These are phyloP conservation scores for Agonopterix arenella DNA, from an alignment of 2,888 invertebrate genomes.

Conservation along the genomic window DNA sequence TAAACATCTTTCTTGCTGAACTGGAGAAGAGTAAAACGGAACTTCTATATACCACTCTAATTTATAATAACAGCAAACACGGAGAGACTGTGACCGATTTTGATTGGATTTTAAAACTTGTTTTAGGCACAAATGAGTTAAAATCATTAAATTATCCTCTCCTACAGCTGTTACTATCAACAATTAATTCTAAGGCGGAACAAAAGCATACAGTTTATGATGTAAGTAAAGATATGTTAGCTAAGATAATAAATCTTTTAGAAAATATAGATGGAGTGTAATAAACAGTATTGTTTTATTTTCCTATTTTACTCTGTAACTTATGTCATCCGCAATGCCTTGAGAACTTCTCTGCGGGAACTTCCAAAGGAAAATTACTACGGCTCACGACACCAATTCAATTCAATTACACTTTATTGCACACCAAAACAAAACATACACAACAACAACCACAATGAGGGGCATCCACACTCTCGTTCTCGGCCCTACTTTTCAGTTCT, in stretches of 20 bases:
- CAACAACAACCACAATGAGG: too few species aligned
- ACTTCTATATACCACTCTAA: slow-evolving; percentile 31
- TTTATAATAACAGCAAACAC: slow-evolving; percentile 32
- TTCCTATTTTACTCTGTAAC: neutral
- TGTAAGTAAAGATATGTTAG: slow-evolving; percentile 40
- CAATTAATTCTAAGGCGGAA: slow-evolving; percentile 24
- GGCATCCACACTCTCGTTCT: too few species aligned
- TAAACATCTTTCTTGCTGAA: slow-evolving; percentile 19
- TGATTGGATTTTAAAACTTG: slow-evolving; percentile 48
- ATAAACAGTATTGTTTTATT: neutral
- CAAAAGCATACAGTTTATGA: slow-evolving; percentile 36
- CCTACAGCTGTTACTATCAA: slow-evolving; percentile 39
- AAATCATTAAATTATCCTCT: slow-evolving; percentile 45
- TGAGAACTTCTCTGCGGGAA: too few species aligned
- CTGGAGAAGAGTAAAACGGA: slow-evolving; percentile 30
- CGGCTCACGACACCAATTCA: too few species aligned
- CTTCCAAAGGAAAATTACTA: too few species aligned
- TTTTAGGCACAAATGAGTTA: slow-evolving; percentile 50
- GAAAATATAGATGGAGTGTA: slow-evolving; percentile 23
- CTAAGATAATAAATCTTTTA: slow-evolving; percentile 38
- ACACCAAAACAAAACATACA: too few species aligned
- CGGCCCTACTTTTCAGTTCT: too few species aligned
- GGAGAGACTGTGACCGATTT: slow-evolving; percentile 39
- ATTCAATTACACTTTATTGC: too few species aligned
- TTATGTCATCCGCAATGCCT: too few species aligned